A percentile compares a stretch with the other conserved stretches of the same genome.
These are phyloP conservation scores for Anoura caudifer DNA, from an alignment of 2,113 vertebrate species.

Conservation along the genomic window DNA sequence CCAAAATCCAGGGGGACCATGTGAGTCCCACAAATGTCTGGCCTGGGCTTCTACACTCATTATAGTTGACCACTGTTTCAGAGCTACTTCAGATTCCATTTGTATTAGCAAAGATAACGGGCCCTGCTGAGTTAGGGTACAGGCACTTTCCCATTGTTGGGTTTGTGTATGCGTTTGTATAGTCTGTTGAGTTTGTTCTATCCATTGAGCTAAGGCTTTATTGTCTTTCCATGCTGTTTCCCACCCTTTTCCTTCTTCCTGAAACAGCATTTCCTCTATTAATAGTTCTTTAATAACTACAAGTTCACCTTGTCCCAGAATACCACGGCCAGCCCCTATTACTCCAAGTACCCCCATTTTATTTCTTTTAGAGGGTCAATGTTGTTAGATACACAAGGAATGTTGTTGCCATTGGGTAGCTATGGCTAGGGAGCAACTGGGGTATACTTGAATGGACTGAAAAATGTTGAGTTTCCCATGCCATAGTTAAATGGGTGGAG, in stretches of 20 bases:
- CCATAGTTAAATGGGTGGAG: not conserved
- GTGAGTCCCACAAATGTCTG: not conserved
- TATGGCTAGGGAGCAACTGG: not conserved
- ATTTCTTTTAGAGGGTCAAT: not conserved
- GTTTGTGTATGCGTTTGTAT: not conserved
- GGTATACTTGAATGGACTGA: not conserved
- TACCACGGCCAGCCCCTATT: not conserved
- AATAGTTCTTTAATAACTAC: not conserved
- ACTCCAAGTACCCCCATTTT: not conserved
- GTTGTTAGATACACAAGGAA: not conserved
- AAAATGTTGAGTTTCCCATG: not conserved
- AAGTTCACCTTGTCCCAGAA: not conserved
- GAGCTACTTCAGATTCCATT: not conserved
- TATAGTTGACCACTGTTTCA: not conserved
- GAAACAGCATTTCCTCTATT: not conserved
- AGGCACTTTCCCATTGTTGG: not conserved
- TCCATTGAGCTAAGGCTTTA: not conserved
- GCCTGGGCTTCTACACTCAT: not conserved
- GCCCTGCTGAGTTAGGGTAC: not conserved
- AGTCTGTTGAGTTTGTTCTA: not conserved
- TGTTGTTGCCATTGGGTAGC: not conserved
- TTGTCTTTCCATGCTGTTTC: not conserved
- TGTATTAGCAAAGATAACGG: not conserved
- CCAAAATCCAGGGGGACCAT: not conserved
- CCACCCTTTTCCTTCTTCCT: not conserved